Evolutionary conservation across 2,113 vertebrate species (phyloP).

Genomic region (Empidonax traillii): DNA sequence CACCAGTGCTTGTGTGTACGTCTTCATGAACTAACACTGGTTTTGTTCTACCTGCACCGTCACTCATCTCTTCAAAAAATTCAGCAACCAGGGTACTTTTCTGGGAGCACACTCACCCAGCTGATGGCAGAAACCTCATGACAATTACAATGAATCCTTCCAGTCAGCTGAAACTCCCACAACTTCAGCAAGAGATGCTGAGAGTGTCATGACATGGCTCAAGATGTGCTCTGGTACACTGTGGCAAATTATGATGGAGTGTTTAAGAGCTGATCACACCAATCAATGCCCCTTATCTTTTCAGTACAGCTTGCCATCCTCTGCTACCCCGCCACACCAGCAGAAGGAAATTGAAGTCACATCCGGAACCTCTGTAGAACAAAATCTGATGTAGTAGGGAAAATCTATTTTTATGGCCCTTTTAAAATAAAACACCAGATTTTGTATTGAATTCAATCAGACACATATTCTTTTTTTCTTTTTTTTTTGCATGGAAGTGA

Average conservation of each 20-base stretch:
- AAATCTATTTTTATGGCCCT: background rate
- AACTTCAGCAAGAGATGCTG: background rate
- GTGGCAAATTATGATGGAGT: fast-evolving
- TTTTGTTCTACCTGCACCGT: background rate
- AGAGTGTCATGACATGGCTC: background rate
- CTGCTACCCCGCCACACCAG: background rate
- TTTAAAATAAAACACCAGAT: background rate
- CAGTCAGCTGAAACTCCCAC: background rate
- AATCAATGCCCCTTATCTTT: background rate
- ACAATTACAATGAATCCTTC: background rate
- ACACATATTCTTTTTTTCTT: background rate
- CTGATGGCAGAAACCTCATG: background rate
- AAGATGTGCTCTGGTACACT: background rate
- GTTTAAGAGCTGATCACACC: background rate
- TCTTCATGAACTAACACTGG: background rate
- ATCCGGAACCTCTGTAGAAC: background rate
- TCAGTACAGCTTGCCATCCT: background rate
- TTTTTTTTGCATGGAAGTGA: conserved; percentile 9
- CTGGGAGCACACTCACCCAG: background rate
- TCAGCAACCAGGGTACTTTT: background rate
- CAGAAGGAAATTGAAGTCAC: background rate
- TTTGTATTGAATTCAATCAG: background rate
- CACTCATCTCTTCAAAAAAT: background rate
- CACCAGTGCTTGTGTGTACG: background rate
- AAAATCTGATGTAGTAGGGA: background rate